Percentiles rank a stretch among this genome's conserved stretches.
phyloP scores from a whole-genome alignment of 2,113 vertebrate genomes.

The Passer montanus region DNA sequence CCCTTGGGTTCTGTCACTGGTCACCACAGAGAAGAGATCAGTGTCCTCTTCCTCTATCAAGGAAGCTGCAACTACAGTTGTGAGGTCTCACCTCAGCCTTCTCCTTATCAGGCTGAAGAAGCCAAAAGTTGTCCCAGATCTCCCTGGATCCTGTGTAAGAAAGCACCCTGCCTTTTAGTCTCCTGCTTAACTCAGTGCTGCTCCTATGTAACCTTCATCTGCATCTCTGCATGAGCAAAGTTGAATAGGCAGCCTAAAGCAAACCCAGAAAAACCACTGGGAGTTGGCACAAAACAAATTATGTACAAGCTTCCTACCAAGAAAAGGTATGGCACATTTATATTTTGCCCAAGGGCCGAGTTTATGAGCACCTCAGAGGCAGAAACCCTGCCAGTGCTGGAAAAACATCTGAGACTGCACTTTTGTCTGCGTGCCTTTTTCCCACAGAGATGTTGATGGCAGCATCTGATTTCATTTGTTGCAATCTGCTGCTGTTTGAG shows the following conservation, averaged over 20 bases:
- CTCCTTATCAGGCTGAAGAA: neutral
- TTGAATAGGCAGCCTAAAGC: neutral
- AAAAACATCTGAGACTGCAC: neutral
- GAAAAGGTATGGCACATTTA: neutral
- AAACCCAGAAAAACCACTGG: neutral
- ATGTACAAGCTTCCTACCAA: neutral
- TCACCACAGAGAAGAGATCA: neutral
- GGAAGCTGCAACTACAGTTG: neutral
- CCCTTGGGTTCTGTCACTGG: neutral
- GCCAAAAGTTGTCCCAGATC: neutral
- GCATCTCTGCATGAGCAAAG: neutral
- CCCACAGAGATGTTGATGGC: neutral
- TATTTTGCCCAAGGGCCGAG: neutral
- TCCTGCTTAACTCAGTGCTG: neutral
- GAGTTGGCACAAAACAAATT: neutral
- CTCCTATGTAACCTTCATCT: neutral
- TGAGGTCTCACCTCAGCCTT: neutral
- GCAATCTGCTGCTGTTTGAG: neutral
- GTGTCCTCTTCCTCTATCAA: neutral
- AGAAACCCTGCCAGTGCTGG: neutral
- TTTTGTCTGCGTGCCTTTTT: neutral
- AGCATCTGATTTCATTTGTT: neutral
- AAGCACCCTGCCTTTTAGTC: neutral
- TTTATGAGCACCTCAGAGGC: neutral
- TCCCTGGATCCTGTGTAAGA: neutral